These are phyloP conservation scores for Oophaga sylvatica DNA, from an alignment of 2,797 vertebrate genomes.

Conservation along the genomic window DNA sequence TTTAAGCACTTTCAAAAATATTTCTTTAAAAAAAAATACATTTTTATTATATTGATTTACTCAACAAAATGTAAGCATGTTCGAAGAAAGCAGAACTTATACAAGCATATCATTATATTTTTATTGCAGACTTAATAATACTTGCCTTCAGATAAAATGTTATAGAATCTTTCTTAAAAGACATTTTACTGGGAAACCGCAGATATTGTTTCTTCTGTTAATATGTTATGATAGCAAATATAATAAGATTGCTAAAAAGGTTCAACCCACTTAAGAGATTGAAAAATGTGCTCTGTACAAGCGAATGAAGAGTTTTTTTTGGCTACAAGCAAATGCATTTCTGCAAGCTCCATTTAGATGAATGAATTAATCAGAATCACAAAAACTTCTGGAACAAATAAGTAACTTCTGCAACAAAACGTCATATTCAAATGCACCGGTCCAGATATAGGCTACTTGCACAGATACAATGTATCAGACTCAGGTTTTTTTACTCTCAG, in stretches of 20 bases:
- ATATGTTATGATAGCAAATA: background rate
- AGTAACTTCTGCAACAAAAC: no score
- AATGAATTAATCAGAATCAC: background rate
- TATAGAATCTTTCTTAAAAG: background rate
- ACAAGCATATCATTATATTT: background rate
- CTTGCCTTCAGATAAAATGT: background rate
- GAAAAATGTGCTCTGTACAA: background rate
- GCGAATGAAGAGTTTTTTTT: background rate
- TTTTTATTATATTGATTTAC: conserved; percentile 4
- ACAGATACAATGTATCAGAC: no score
- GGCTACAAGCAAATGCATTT: background rate
- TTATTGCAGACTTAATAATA: background rate
- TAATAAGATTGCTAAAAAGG: conserved; percentile 3
- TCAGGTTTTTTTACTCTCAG: no score
- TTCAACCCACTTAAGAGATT: background rate
- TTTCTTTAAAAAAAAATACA: background rate
- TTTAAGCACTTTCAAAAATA: background rate
- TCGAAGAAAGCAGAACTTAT: background rate
- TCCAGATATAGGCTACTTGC: no score
- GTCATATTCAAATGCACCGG: no score
- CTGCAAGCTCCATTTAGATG: background rate
- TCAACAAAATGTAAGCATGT: background rate
- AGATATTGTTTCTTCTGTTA: background rate
- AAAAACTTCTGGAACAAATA: background rate
- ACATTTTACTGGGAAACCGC: background rate